Base-by-base conservation (phyloP, 2,888 invertebrate species). In the Portevinia maculata region DNA sequence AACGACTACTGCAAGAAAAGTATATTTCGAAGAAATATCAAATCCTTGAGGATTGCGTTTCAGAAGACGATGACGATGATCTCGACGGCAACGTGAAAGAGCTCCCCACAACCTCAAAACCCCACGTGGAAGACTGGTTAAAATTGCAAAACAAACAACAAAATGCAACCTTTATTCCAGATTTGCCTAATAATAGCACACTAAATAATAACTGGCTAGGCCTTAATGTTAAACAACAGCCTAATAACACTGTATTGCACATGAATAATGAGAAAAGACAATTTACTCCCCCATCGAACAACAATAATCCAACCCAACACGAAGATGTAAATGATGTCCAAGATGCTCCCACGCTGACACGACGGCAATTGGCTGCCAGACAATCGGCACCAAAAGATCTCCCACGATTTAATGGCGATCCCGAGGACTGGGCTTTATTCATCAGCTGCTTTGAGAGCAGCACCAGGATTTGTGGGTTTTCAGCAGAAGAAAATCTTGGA, bases 381-480 rank as follows among this genome's bases (percentile, higher is more conserved):
- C 67, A 69, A 1, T 69, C 67, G 34, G 44, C 34, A 24, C 44
- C 53, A 24, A 67, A 41, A 32, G 67, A 53, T 39, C 67, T 55
- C 9, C 21, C 55, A 11, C 5, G 7, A 19, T 65, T 65, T 32
- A 64, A 34, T 39, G 62, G 62, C 17, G 34, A 53, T 53, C 53
- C 52, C 13, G 53, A 65, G 32, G 65, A 53, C 32, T 65, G 53
- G 65, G 19, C 53, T 19, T 44, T 52, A 32, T 65, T 65, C 24
- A 48, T 62, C 11, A 62, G 62, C 48, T 62, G 62, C 62, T 50
- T 62, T 11, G 11, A 46, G 15, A 46, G 60, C 15, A 60, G 46
- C 28, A 57, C 46, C 32, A 41, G 30, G 52, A n/a, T 52, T 17
- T 65, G 52, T 39, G 64, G 52, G 6, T 41, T 65, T 7, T 52